Percentiles rank a stretch among this genome's conserved stretches.
phyloP scores from a whole-genome alignment of 2,888 invertebrate species.

The Magallana nippona region DNA sequence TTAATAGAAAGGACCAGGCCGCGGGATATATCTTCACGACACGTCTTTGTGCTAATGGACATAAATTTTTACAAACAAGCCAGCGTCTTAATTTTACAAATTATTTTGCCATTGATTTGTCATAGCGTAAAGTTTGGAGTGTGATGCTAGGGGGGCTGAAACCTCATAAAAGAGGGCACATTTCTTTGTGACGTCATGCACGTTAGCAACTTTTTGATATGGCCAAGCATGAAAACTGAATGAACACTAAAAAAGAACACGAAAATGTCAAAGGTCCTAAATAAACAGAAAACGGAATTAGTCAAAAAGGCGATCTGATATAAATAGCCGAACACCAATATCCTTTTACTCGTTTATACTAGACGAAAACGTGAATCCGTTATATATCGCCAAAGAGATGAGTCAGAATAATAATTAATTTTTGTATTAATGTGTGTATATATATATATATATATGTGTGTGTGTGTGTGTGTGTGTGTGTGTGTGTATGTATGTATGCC shows the following conservation, averaged over 20 bases:
- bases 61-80: constrained; percentile 1
- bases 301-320: neutral
- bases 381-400: no score
- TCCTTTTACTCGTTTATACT: neutral
- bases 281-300: neutral
- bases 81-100: constrained; percentile 2
- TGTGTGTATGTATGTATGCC: no score
- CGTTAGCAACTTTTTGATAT: neutral
- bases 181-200: constrained; percentile 16
- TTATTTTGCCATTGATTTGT: constrained; percentile 10
- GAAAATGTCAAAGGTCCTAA: neutral
- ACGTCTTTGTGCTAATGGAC: constrained; percentile 14
- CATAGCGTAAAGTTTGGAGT: neutral
- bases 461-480: no score
- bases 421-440: no score
- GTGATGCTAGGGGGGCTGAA: neutral
- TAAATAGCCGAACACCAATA: no score
- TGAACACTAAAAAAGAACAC: neutral
- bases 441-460: no score
- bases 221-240: neutral
- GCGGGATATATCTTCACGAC: constrained; percentile 3
- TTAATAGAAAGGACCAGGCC: neutral
- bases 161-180: neutral
- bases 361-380: neutral
- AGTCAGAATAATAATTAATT: no score